Base-by-base conservation (phyloP, 2,797 vertebrate species). In the Schizopygopsis pylzovi region DNA sequence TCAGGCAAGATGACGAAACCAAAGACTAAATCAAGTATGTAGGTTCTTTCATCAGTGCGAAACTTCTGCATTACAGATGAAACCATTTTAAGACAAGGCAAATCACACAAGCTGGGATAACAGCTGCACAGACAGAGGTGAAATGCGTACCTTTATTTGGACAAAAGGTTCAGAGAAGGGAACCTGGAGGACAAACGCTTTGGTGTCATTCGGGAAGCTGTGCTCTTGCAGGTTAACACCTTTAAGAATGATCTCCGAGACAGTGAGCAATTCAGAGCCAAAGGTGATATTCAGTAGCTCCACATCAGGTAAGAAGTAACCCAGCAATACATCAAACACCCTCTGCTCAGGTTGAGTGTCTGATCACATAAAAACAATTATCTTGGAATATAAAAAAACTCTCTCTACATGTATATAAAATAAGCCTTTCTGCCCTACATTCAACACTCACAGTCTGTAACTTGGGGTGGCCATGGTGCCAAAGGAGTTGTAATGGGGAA, bases 401-500 rank as follows among this genome's bases (percentile, higher is more conserved):
- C 52, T 7, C 52, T 20, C 20, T 52, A 52, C 49, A 9, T 11
- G 2, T 16, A 3, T 39, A 54, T 15, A 20, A 52, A 76, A 54
- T 1, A 54, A 54, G 8, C 49, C 5, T 0, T 33, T 70, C 33
- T 81, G 28, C 13, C 3, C 65, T 4, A 56, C 59, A 13, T 43
- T 33, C 11, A 82, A 25, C 63, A 84, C 83, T 73, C 20, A 85
- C 84, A 18, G 67, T 85, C 77, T 39, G 15, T 80, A 15, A 85
- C n/a, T 61, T 80, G 84, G 11, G 43, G 77, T 0, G 43, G 77
- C 3, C 6, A 47, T 45, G 54, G 54, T 16, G 22, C 73, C 77
- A 85, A 33, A 79, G 84, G 84, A 5, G 77, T 85, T 4, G 67
- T 85, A 20, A 85, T 85, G 8, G 77, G 83, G 15, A 85, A 80